A percentile compares a stretch with the other conserved stretches of the same genome.
Conservation (phyloP, 1,140 invertebrate genomes). For the Drosophila sproati region DNA sequence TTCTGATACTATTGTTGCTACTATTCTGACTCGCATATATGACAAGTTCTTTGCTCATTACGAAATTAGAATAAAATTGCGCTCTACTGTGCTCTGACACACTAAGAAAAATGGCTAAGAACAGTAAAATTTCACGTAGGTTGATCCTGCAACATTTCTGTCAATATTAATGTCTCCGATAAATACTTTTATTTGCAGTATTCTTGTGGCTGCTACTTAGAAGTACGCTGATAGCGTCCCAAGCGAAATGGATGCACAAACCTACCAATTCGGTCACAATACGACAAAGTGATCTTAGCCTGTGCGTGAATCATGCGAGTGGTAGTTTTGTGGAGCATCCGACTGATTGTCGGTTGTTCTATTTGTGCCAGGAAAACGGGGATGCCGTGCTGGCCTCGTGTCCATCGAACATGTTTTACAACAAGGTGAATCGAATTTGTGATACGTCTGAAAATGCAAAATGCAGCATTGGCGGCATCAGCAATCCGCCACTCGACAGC, state of each 20-base stretch:
- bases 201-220: slow-evolving; percentile 12
- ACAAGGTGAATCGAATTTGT: slow-evolving; percentile 66
- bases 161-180: neutral
- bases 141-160: slow-evolving; percentile 21
- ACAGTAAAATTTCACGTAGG: slow-evolving; percentile 6
- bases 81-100: slow-evolving; percentile 58
- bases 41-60: slow-evolving; percentile 55
- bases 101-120: slow-evolving; percentile 25
- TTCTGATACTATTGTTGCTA: slow-evolving; percentile 59
- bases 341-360: slow-evolving; percentile 71
- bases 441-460: slow-evolving; percentile 64
- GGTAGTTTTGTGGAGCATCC: slow-evolving; percentile 73
- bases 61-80: slow-evolving; percentile 75
- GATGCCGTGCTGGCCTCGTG: slow-evolving; percentile 73
- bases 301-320: slow-evolving; percentile 60
- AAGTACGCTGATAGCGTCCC: neutral
- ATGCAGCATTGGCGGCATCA: slow-evolving; percentile 43
- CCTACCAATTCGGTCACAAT: slow-evolving; percentile 74
- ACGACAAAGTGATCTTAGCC: slow-evolving; percentile 50
- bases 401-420: slow-evolving; percentile 75
- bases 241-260: slow-evolving; percentile 39
- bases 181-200: slow-evolving; percentile 2
- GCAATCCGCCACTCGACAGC: neutral
- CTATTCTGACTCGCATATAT: slow-evolving; percentile 56
- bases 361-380: slow-evolving; percentile 71